Conservation (phyloP, 2,888 invertebrate species). For the Drosophila imparisetae region DNA sequence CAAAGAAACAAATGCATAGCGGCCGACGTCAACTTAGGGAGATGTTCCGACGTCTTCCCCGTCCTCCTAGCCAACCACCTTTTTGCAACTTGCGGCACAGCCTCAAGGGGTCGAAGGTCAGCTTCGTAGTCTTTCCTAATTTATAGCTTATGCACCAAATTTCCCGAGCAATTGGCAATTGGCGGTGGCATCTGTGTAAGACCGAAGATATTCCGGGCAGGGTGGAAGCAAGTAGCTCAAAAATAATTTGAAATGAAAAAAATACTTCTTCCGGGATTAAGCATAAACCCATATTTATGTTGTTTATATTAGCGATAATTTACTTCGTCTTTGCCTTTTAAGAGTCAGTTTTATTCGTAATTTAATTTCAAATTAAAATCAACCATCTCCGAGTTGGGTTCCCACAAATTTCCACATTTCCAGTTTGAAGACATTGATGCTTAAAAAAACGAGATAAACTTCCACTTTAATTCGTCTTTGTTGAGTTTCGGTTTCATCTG, state of each 20-base stretch:
- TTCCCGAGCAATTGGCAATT: conserved; percentile 47
- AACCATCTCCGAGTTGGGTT: background rate
- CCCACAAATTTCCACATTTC: background rate
- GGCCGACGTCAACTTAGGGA: conserved; percentile 32
- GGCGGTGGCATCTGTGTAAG: conserved; percentile 14
- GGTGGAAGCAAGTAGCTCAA: background rate
- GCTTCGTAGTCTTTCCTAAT: conserved; percentile 37
- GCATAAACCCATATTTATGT: background rate
- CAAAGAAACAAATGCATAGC: conserved; percentile 64
- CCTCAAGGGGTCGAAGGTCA: conserved; percentile 50
- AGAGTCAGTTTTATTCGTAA: background rate
- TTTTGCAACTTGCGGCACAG: conserved; percentile 38
- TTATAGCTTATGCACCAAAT: conserved; percentile 51
- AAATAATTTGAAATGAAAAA: background rate
- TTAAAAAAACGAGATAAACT: background rate
- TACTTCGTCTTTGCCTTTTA: background rate
- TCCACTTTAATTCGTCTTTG: background rate
- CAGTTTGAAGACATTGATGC: background rate
- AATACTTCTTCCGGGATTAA: background rate
- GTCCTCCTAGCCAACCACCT: background rate
- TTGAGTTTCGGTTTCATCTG: background rate
- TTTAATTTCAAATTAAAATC: background rate
- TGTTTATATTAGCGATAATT: background rate
- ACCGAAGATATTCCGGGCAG: background rate
- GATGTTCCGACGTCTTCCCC: conserved; percentile 1